phyloP scores from a whole-genome alignment of 2,113 vertebrate species.

The Ahaetulla prasina region DNA sequence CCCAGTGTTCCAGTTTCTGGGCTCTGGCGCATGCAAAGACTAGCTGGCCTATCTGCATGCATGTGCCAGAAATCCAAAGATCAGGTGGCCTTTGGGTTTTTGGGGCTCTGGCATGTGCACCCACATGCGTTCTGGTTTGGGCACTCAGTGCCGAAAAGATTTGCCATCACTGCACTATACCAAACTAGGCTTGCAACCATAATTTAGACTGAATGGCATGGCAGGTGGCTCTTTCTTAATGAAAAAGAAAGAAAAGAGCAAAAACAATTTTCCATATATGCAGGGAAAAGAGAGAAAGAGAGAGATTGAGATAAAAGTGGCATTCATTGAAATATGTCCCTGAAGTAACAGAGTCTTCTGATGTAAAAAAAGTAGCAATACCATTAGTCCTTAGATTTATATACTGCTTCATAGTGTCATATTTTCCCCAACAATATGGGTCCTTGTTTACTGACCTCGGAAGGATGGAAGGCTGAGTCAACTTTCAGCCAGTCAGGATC shows the following conservation, averaged over 20 bases:
- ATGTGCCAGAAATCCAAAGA: too few relatives aligned
- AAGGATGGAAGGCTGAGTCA: background rate
- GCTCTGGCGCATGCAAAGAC: too few relatives aligned
- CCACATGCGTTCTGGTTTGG: too few relatives aligned
- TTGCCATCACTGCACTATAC: too few relatives aligned
- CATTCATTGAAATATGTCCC: background rate
- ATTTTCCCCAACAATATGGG: background rate
- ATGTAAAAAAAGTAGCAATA: background rate
- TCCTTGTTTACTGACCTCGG: background rate
- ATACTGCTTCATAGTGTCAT: background rate
- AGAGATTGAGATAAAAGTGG: background rate
- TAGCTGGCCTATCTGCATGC: too few relatives aligned
- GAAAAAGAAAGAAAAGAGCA: background rate
- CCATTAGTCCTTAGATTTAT: background rate
- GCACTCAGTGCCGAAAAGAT: too few relatives aligned
- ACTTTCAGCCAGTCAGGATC: background rate
- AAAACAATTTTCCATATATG: background rate
- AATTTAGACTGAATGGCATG: background rate
- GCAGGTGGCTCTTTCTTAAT: background rate
- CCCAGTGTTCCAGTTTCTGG: too few relatives aligned
- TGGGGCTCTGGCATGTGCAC: too few relatives aligned
- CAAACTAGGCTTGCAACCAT: background rate
- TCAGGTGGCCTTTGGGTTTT: too few relatives aligned
- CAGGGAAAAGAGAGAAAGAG: too few relatives aligned
- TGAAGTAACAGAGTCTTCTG: background rate